Base-by-base conservation (phyloP, 2,888 invertebrate species). In the Lepidochrysops patricia region DNA sequence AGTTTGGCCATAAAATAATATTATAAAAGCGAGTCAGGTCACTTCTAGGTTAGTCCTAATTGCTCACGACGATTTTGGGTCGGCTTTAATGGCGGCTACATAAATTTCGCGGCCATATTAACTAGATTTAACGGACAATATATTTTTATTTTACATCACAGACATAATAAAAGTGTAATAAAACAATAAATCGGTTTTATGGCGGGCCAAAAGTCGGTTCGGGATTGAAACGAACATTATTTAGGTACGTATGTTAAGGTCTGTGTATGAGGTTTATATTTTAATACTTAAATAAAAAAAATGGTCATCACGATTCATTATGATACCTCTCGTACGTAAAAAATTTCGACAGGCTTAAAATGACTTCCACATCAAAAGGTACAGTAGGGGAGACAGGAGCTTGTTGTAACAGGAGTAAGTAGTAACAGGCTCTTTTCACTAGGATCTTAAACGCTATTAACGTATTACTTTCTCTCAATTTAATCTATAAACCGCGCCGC, bases 51-150 rank as follows among this genome's bases (percentile, higher is more conserved):
- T 9, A 5, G 32, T 29, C 19, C 15, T 54, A 29, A 54, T 19
- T 32, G 54, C 32, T 19, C 2, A 4, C 54, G 19, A 9, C 15
- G 27, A 54, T 32, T 32, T 32, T 9, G 54, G 29, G 15, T 54
- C 32, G 9, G 7, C 29, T 32, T 32, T 54, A 27, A 32, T 19
- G 19, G 9, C 9, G 4, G 12, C 2, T 13, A 15, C 25, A 52
- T 27, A 52, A 52, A 27, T 52, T 27, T 52, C 15, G 27, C 52
- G 52, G 26, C 15, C 27, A 29, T 52, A 26, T 52, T 52, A 52
- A 52, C 27, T 15, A 26, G 52, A 52, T 52, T 52, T 52, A n/a
- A 52, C 27, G 52, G 26, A 52, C 27, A 52, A 13, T 52, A 26
- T 52, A 26, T 13, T 52, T 52, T 52, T 26, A 13, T 52, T 52